A percentile compares a stretch with the other conserved stretches of the same genome.
Evolutionary conservation across 2,888 invertebrate species (phyloP).

Genomic region (Catocala fraxini): DNA sequence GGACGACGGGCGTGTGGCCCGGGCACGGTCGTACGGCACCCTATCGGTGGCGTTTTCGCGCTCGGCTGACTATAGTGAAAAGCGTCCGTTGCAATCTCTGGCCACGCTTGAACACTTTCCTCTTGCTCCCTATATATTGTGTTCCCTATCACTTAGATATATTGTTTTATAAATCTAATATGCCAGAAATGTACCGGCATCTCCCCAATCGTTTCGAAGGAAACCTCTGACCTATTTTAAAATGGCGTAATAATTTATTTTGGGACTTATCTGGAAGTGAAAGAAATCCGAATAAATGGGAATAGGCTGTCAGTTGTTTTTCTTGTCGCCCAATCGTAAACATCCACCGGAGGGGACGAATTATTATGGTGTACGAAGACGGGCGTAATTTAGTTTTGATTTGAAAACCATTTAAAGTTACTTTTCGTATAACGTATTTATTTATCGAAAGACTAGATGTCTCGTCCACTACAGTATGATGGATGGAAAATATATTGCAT

Average conservation of each 20-base stretch:
- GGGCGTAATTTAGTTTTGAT: not conserved
- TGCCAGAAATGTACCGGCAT: slow-evolving; percentile 4
- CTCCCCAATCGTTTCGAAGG: slow-evolving; percentile 18
- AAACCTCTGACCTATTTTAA: slow-evolving; percentile 32
- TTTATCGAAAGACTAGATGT: no score
- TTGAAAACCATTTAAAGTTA: no score
- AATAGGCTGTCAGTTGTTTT: slow-evolving; percentile 31
- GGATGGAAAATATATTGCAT: no score
- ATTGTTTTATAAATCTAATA: slow-evolving; percentile 39
- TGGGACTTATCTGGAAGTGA: slow-evolving; percentile 31
- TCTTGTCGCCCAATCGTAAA: slow-evolving; percentile 32
- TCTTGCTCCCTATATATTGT: slow-evolving; percentile 52
- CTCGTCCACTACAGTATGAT: no score
- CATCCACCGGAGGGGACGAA: slow-evolving; percentile 13
- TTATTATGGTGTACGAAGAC: slow-evolving; percentile 25
- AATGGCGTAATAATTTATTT: slow-evolving; percentile 34
- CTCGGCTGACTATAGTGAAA: slow-evolving; percentile 70
- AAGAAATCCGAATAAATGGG: slow-evolving; percentile 41
- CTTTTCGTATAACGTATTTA: no score
- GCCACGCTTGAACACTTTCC: slow-evolving; percentile 72
- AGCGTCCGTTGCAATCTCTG: slow-evolving; percentile 71
- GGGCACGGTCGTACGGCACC: slow-evolving; percentile 25
- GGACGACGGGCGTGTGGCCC: slow-evolving; percentile 31
- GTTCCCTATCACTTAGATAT: slow-evolving; percentile 27
- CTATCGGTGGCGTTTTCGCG: slow-evolving; percentile 67